Evolutionary conservation across 2,113 vertebrate species (phyloP), one percentile per base, ranked within the genome.

Genomic region (Tragelaphus scriptus): DNA sequence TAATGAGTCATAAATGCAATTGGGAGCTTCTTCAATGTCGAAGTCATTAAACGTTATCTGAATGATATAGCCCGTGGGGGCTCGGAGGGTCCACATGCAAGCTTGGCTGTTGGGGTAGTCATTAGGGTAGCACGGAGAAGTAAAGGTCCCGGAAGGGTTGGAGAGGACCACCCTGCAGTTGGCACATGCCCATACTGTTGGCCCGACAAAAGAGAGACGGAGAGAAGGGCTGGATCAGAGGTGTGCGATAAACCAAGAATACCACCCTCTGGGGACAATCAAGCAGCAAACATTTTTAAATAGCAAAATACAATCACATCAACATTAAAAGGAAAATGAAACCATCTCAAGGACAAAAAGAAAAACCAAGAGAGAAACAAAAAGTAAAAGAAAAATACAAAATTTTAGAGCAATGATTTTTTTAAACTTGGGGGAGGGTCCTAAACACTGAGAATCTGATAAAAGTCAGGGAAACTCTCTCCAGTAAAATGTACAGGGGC

Each of bases 21-120:
- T 99, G 0, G 98, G 99, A 58, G 99, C 99, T 98, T 99, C 99
- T 98, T 99, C 99, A 89, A 99, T 99, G 82, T 99, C 99, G 49
- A 99, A 99, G 99, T 99, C 99, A 9, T 99, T 98, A 98, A 99
- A 99, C 6, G 99, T 99, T 91, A 99, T 99, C 98, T 99, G 99
- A 97, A 99, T 98, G 98, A 99, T 99, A 98, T 99, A 99, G 98
- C 99, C 99, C 0, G 98, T 93, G 10, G 99, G 99, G 5, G 99
- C 99, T 98, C 98, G 99, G 96, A 99, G 98, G 93, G 98, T 99
- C 99, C 99, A 99, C 61, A 91, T 98, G 98, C 99, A 99, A 0
- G 98, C 96, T 97, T 99, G 99, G 47, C 98, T 99, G 85, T 99
- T 99, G 51, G 99, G 99, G 98, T 99, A 99, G 97, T 99, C 98